Base-by-base conservation (phyloP, 2,888 invertebrate species). In the Scaptomyza reducta region DNA sequence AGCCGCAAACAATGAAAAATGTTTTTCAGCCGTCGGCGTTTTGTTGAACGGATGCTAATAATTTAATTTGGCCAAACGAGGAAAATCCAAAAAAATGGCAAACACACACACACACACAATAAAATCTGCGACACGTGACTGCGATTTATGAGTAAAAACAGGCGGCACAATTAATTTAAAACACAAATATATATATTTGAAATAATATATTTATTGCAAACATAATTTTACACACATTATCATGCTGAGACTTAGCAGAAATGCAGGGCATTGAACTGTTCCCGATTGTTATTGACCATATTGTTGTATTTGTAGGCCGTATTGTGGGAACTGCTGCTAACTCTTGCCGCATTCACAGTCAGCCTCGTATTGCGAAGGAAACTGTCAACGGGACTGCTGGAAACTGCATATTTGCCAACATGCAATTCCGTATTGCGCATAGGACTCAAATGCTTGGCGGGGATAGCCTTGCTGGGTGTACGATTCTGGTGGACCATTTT, bases 401-500 rank as follows among this genome's bases (percentile, higher is more conserved):
- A 79, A 4, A 80, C 57, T 61, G 83, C 82, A 31, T 69, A 67
- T 57, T 90, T 74, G 55, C 66, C 72, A 41, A 47, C 35, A 33
- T 66, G 31, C 27, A 60, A 50, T 14, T 87, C 85, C 70, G 54
- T 40, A 45, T 33, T 70, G 40, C 90, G 88, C 79, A 87, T 79
- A 22, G 89, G 89, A 54, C 90, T 89, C 69, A 90, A 68, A 63
- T 91, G 89, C 68, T 89, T 87, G 80, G 88, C 80, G 31, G 77
- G 59, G 33, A 84, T 76, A 59, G 90, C 82, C 76, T 91, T 88
- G 72, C 79, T 70, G 64, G 77, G 59, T 54, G 82, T 82, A 65
- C 89, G 88, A 49, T 71, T 76, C 62, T 89, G 85, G 46, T 91
- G 90, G 62, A 91, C 91, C 91, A 91, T 91, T 66, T 86, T 90